Percentiles rank a stretch among this genome's conserved stretches.
Evolutionary conservation across 1,140 invertebrate genomes (phyloP).

Genomic region (Papilio machaon): DNA sequence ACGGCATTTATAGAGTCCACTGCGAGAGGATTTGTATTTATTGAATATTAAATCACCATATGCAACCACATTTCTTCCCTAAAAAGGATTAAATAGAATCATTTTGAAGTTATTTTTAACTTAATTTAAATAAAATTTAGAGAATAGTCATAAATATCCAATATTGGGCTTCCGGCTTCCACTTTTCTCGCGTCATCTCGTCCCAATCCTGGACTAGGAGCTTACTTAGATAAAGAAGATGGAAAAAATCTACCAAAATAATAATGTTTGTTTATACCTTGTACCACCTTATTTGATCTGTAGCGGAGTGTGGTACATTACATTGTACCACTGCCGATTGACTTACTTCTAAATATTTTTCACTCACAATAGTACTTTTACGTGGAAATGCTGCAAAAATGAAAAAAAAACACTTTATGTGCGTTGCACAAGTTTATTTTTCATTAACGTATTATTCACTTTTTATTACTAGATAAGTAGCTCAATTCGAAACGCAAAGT

Average conservation of each 20-base stretch:
- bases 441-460: too few species aligned
- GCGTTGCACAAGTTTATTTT: too few species aligned
- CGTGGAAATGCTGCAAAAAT: background rate
- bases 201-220: too few species aligned
- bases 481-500: too few species aligned
- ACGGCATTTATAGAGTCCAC: background rate
- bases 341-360: background rate
- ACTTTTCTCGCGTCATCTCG: too few species aligned
- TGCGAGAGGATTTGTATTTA: background rate
- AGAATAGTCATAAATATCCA: too few species aligned
- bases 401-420: background rate
- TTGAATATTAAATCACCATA: background rate
- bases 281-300: slow-evolving; percentile 2
- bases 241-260: background rate
- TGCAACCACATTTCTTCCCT: background rate
- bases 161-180: too few species aligned
- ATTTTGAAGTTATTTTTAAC: background rate
- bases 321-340: background rate
- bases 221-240: background rate
- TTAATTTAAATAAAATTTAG: too few species aligned
- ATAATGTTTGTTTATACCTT: background rate
- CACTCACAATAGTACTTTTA: background rate
- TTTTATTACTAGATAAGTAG: too few species aligned
- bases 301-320: background rate
- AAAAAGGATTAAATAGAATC: background rate